Base-by-base conservation (phyloP, 92 coral and sea anemone genomes). In the Zoanthus sansibaricus region DNA sequence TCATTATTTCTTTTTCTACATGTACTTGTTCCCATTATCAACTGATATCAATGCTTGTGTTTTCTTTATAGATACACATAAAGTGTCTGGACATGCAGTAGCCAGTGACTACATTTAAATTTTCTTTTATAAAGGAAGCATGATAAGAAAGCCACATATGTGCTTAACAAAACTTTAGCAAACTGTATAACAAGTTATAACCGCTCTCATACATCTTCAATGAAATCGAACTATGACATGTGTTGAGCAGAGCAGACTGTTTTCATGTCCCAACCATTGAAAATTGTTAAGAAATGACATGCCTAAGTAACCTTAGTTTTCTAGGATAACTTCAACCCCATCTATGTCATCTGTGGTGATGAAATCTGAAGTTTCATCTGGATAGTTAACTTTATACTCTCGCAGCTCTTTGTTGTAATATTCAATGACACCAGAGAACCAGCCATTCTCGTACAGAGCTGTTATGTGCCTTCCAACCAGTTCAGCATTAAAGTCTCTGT, bases 321-420 rank as follows among this genome's bases (percentile, higher is more conserved):
- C 76, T 79, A 86, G 71, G 55, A 86, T 76, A 31, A 62, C 77
- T 86, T 86, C 89, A 45, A 86, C 89, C n/a, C 89, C 89, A 68
- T 86, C 89, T 37, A 77, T 59, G 84, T 86, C 89, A 16, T 64
- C 84, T 21, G 25, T 11, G 66, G 89, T 67, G 31, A 86, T 47
- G 79, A 76, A 86, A 52, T 77, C 89, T 17, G 89, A 76, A 16
- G 77, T 76, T 58, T 77, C 84, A 70, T 76, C 85, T 62, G 37
- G 89, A 72, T 76, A 66, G 31, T 67, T 86, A 49, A 86, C 89
- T 67, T 76, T 86, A 25, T 86, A 86, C 79, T 86, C 84, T 68
- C 37, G 42, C 48, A 86, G 89, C 84, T 86, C 79, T 71, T 70
- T 62, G 73, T 62, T 77, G 64, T 67, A 77, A 54, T 76, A 76